These are phyloP conservation scores for Stenodera caucasica DNA, from an alignment of 2,888 invertebrate species.

Conservation along the genomic window DNA sequence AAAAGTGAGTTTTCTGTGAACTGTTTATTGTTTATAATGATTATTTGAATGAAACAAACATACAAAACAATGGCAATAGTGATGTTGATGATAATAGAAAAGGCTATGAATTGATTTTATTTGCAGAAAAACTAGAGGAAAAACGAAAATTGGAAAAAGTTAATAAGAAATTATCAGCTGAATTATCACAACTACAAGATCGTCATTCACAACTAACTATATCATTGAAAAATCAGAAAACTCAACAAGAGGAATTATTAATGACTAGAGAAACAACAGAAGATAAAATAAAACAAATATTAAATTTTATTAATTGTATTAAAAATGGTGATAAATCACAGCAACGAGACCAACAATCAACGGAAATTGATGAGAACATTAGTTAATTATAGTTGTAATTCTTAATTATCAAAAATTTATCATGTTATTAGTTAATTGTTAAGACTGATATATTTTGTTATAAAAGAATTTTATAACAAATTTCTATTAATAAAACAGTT, in stretches of 20 bases:
- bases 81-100: constrained; percentile 1
- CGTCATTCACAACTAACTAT: constrained; percentile 54
- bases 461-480: not conserved
- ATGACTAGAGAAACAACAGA: constrained; percentile 48
- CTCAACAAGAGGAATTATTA: constrained; percentile 48
- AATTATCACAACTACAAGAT: constrained; percentile 53
- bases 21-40: not conserved
- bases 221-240: constrained; percentile 51
- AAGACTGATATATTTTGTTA: constrained; percentile 6
- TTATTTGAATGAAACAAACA: not conserved
- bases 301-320: constrained; percentile 48
- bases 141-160: constrained; percentile 51
- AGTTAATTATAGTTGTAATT: not conserved
- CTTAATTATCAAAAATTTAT: not conserved
- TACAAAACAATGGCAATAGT: constrained; percentile 8
- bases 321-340: constrained; percentile 34
- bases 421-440: not conserved
- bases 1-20: constrained; percentile 15
- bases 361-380: not conserved
- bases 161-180: constrained; percentile 50
- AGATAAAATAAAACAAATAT: constrained; percentile 51
- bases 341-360: not conserved
- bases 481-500: not conserved
- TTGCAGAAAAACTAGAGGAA: constrained; percentile 54
- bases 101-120: constrained; percentile 20